Conservation (phyloP, 2,888 invertebrate species). For the Pammene fasciana region DNA sequence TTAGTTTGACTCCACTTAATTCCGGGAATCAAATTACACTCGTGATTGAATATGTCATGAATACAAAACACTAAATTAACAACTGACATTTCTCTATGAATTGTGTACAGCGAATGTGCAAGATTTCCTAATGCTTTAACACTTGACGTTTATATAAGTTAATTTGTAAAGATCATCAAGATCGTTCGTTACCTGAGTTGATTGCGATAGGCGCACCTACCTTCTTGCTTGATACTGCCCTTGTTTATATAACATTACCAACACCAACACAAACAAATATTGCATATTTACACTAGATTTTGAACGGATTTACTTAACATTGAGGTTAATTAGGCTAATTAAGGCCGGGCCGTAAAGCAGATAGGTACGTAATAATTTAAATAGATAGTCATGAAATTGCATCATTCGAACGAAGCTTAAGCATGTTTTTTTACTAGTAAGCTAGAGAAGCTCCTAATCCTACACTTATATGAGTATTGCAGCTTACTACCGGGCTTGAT, state of each 20-base stretch:
- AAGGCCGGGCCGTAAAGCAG: background rate
- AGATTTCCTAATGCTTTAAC: slow-evolving; percentile 13
- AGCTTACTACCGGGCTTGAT: slow-evolving; percentile 35
- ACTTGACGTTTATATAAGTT: slow-evolving; percentile 22
- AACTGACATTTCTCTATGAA: slow-evolving; percentile 4
- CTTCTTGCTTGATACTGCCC: background rate
- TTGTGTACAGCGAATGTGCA: background rate
- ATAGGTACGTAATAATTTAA: background rate
- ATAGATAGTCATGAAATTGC: slow-evolving; percentile 5
- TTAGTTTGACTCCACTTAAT: slow-evolving; percentile 13
- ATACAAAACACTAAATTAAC: slow-evolving; percentile 14
- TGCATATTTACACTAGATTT: background rate
- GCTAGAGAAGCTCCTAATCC: slow-evolving; percentile 33
- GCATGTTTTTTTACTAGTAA: background rate
- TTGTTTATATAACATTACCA: background rate
- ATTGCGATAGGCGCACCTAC: slow-evolving; percentile 8
- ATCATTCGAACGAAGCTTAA: slow-evolving; percentile 14
- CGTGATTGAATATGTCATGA: slow-evolving; percentile 9
- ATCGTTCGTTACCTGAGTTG: slow-evolving; percentile 1
- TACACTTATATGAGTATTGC: slow-evolving; percentile 32
- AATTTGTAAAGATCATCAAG: slow-evolving; percentile 21
- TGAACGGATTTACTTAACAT: background rate
- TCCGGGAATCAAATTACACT: slow-evolving; percentile 14
- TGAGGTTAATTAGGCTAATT: slow-evolving; percentile 1
- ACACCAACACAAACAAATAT: background rate